phyloP scores from a whole-genome alignment of 1,140 invertebrate genomes.

The Dreissena rostriformis region DNA sequence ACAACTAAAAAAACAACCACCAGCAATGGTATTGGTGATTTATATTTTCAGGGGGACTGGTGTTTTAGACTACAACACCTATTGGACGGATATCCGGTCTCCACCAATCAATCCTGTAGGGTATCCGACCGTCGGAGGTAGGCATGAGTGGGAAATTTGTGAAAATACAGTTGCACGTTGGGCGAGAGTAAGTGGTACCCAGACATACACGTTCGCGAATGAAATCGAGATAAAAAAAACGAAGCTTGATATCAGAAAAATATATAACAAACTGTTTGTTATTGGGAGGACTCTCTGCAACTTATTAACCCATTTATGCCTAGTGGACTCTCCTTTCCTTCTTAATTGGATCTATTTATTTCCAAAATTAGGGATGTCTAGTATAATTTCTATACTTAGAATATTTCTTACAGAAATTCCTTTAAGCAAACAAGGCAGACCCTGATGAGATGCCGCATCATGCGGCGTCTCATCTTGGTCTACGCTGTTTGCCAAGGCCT shows the following conservation, averaged over 20 bases:
- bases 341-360: too few species aligned
- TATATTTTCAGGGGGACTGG: constrained; percentile 33
- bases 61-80: constrained; percentile 37
- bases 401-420: too few species aligned
- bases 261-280: too few species aligned
- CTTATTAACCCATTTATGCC: too few species aligned
- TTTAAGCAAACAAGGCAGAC: too few species aligned
- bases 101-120: not conserved
- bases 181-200: not conserved
- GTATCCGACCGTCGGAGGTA: constrained; percentile 7
- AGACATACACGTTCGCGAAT: not conserved
- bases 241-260: not conserved
- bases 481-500: too few species aligned
- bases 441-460: too few species aligned
- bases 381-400: too few species aligned
- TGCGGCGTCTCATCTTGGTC: too few species aligned
- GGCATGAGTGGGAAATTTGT: not conserved
- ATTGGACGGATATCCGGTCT: constrained; percentile 50
- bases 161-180: not conserved
- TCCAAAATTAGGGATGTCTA: too few species aligned
- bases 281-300: too few species aligned
- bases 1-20: not conserved
- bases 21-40: not conserved
- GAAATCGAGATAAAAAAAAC: not conserved
- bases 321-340: too few species aligned